Evolutionary conservation across 2,113 vertebrate species (phyloP).

Genomic region (rabbit (Oryctolagus cuniculus)): mOryCun1.1 NC_091440.1:92259001-92259500

Average conservation of each 20-base stretch:
- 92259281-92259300: background rate
- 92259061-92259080: background rate
- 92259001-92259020: constrained; percentile 76
- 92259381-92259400: constrained; percentile 12
- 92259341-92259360: background rate
- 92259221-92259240: background rate
- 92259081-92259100: background rate
- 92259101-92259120: background rate
- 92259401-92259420: background rate
- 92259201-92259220: background rate
- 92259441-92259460: background rate
- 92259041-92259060: background rate
- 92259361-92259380: background rate
- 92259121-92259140: background rate
- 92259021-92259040: constrained; percentile 55
- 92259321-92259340: background rate
- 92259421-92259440: background rate
- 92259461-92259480: background rate
- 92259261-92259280: background rate
- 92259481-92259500: background rate
- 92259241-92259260: background rate
- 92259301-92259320: background rate
- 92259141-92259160: background rate
- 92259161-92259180: background rate
- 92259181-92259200: background rate